phyloP scores from a whole-genome alignment of 2,888 invertebrate species.

The Nemurella pictetii region DNA sequence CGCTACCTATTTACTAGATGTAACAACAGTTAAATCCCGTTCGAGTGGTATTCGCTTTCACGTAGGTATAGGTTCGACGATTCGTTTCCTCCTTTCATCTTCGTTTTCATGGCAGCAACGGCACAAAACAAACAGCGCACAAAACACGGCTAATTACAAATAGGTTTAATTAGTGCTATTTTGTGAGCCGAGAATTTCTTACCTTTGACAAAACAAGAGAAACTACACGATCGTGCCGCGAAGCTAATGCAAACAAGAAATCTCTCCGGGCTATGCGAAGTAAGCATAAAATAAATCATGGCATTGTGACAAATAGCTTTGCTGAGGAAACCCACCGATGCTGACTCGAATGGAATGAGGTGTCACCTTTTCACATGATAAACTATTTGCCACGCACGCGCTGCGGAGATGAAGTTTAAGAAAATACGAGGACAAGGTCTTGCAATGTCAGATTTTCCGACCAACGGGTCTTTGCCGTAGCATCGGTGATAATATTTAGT shows the following conservation, averaged over 20 bases:
- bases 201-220: neutral
- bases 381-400: neutral
- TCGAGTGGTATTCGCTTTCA: neutral
- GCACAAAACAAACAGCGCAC: neutral
- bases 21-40: no score
- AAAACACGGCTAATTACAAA: neutral
- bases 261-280: neutral
- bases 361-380: neutral
- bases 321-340: neutral
- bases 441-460: neutral
- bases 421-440: neutral
- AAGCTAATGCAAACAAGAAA: neutral
- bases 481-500: neutral
- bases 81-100: neutral
- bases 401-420: neutral
- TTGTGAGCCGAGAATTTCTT: neutral
- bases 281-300: neutral
- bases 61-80: neutral
- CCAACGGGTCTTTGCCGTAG: neutral
- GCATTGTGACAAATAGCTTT: neutral
- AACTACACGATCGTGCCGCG: neutral
- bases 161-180: neutral
- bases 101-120: neutral
- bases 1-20: no score
- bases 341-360: neutral